Evolutionary conservation across 2,113 vertebrate genomes (phyloP).

Genomic region (Speoplatyrhinus poulsoni): DNA sequence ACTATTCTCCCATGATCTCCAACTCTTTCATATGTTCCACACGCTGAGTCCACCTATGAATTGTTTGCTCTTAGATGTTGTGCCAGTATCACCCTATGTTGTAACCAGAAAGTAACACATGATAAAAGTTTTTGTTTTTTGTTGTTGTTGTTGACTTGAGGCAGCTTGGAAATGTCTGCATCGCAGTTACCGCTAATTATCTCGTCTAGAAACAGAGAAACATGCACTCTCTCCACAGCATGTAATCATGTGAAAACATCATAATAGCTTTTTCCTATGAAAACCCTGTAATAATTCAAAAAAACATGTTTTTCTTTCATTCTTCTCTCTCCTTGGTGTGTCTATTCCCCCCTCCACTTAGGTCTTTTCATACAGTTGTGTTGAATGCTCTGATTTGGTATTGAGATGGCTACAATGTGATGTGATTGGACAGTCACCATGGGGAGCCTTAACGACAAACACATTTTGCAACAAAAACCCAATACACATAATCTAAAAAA

Average conservation of each 20-base stretch:
- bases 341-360: neutral
- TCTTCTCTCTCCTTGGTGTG: slow-evolving; percentile 5
- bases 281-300: slow-evolving; percentile 38
- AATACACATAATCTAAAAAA: neutral
- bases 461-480: slow-evolving; percentile 10
- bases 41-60: too few species aligned
- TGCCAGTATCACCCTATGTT: too few species aligned
- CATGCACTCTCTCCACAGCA: slow-evolving; percentile 26
- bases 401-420: slow-evolving; percentile 43
- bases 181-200: slow-evolving; percentile 58
- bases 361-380: slow-evolving; percentile 28
- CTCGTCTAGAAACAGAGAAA: slow-evolving; percentile 55
- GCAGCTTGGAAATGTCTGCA: slow-evolving; percentile 10
- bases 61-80: too few species aligned
- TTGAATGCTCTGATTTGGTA: slow-evolving; percentile 41
- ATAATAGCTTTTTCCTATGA: slow-evolving; percentile 43
- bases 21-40: too few species aligned
- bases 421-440: slow-evolving; percentile 30
- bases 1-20: too few species aligned
- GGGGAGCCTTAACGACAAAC: neutral
- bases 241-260: slow-evolving; percentile 52
- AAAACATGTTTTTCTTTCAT: slow-evolving; percentile 18
- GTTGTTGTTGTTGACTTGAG: too few species aligned
- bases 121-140: too few species aligned
- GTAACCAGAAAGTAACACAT: too few species aligned